Conservation (phyloP, 2,888 invertebrate species). For the Phlogophora meticulosa region DNA sequence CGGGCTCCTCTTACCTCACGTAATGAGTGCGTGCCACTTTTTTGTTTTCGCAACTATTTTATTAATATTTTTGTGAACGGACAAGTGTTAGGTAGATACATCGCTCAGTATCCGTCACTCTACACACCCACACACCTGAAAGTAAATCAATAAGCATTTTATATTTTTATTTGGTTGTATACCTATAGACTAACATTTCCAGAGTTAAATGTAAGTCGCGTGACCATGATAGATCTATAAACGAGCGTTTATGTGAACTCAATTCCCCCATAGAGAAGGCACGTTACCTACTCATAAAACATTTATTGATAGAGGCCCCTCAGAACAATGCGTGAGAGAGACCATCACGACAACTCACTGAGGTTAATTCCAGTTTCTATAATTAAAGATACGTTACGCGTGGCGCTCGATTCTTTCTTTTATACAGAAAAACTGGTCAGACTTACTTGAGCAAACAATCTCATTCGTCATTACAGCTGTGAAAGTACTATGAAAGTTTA, state of each 20-base stretch:
- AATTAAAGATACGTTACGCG: slow-evolving; percentile 71
- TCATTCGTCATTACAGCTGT: slow-evolving; percentile 73
- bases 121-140: slow-evolving; percentile 18
- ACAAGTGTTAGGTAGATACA: slow-evolving; percentile 40
- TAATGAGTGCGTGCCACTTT: slow-evolving; percentile 73
- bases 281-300: slow-evolving; percentile 38
- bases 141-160: slow-evolving; percentile 10
- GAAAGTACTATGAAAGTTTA: slow-evolving; percentile 79
- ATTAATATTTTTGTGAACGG: slow-evolving; percentile 65
- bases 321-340: slow-evolving; percentile 64
- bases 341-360: slow-evolving; percentile 60
- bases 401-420: slow-evolving; percentile 54
- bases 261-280: slow-evolving; percentile 39
- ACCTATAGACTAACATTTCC: too few species aligned
- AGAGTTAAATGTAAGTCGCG: slow-evolving; percentile 37
- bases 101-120: neutral
- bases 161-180: slow-evolving; percentile 5
- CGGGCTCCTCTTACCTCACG: slow-evolving; percentile 73
- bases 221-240: slow-evolving; percentile 50
- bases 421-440: slow-evolving; percentile 70
- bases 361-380: slow-evolving; percentile 70
- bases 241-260: slow-evolving; percentile 48
- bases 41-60: slow-evolving; percentile 71
- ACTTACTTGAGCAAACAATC: slow-evolving; percentile 72
- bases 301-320: slow-evolving; percentile 51